These are phyloP conservation scores for Odontophorus gujanensis DNA, from an alignment of 2,113 vertebrate genomes.

Conservation along the genomic window DNA sequence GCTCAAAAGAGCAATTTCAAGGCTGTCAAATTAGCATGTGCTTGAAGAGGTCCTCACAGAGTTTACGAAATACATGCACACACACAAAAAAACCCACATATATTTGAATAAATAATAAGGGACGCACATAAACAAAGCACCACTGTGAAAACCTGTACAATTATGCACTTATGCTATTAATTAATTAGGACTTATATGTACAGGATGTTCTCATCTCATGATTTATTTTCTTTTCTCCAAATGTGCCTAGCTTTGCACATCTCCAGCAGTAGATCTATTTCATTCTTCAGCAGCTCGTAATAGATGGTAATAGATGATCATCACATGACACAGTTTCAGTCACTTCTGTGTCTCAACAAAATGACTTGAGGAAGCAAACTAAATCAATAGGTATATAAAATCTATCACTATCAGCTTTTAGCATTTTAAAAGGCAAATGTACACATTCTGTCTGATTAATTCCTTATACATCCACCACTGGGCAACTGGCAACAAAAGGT, in stretches of 20 bases:
- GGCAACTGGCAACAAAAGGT: neutral
- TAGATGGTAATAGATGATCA: neutral
- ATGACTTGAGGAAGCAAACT: neutral
- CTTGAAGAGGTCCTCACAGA: neutral
- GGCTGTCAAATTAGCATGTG: neutral
- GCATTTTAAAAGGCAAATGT: neutral
- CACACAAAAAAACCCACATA: neutral
- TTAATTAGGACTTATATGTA: neutral
- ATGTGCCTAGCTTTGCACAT: neutral
- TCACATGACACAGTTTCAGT: neutral
- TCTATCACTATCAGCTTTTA: neutral
- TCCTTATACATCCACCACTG: neutral
- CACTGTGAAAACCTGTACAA: neutral
- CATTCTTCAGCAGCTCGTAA: neutral
- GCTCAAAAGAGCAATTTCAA: neutral
- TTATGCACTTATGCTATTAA: neutral
- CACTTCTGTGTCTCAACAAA: neutral
- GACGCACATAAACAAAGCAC: neutral
- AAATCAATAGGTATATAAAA: neutral
- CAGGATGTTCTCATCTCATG: neutral
- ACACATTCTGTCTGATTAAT: neutral
- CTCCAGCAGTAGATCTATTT: neutral
- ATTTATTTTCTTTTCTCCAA: neutral
- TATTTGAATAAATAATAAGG: neutral
- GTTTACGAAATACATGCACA: neutral